phyloP scores from a whole-genome alignment of 2,113 vertebrate species.

The Anoura caudifer region DNA sequence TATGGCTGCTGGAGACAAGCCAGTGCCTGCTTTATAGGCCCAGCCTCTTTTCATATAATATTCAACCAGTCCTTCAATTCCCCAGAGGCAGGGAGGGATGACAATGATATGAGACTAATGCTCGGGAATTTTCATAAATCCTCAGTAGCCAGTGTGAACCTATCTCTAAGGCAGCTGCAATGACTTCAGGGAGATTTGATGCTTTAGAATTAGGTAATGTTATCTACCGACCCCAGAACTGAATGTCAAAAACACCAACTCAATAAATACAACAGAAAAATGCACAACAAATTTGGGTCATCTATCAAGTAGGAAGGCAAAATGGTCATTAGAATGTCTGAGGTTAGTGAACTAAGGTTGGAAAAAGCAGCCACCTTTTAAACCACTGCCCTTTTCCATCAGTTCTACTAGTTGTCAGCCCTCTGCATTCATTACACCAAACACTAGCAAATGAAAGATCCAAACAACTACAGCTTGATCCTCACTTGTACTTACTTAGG shows the following conservation, averaged over 20 bases:
- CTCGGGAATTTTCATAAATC: neutral
- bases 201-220: neutral
- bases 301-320: conserved; percentile 73
- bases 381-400: conserved; percentile 57
- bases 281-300: conserved; percentile 23
- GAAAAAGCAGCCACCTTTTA: conserved; percentile 44
- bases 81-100: neutral
- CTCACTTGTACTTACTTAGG: conserved; percentile 51
- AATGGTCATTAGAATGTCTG: conserved; percentile 72
- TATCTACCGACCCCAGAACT: conserved; percentile 9
- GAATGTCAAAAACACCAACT: conserved; percentile 45
- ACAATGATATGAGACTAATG: neutral
- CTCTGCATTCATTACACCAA: neutral
- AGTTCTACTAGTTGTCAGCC: neutral
- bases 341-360: conserved; percentile 70
- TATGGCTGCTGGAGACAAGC: conserved; percentile 39
- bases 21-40: neutral
- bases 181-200: neutral
- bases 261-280: conserved; percentile 60
- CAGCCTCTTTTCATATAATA: neutral
- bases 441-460: conserved; percentile 76
- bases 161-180: conserved; percentile 14
- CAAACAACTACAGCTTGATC: conserved; percentile 66
- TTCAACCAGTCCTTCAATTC: conserved; percentile 7
- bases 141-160: neutral